A percentile compares a stretch with the other conserved stretches of the same genome.
These are phyloP conservation scores for Sphaerophoria taeniata DNA, from an alignment of 2,888 invertebrate genomes.

Conservation along the genomic window DNA sequence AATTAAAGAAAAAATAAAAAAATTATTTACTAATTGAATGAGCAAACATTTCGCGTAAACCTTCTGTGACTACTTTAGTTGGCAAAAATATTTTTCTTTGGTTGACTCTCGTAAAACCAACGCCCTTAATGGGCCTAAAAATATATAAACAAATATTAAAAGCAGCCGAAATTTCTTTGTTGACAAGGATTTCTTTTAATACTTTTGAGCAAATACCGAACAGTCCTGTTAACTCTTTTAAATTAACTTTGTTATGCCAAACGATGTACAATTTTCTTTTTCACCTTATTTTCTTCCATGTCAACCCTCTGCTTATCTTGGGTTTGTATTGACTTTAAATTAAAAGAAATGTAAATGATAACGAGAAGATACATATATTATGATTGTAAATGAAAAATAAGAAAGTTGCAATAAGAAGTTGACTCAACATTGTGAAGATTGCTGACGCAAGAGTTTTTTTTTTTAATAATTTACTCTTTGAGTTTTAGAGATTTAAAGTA, in stretches of 20 bases:
- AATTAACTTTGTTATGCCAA: slow-evolving; percentile 59
- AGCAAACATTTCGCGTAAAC: slow-evolving; percentile 57
- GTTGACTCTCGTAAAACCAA: slow-evolving; percentile 49
- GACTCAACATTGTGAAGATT: too few relatives aligned
- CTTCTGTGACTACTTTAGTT: slow-evolving; percentile 43
- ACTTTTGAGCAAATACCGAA: slow-evolving; percentile 59
- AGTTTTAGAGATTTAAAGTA: too few relatives aligned
- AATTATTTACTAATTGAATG: slow-evolving; percentile 59
- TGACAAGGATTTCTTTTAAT: slow-evolving; percentile 65
- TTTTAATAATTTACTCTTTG: too few relatives aligned
- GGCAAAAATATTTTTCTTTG: slow-evolving; percentile 45
- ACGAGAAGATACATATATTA: slow-evolving; percentile 3
- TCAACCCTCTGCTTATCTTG: slow-evolving; percentile 15
- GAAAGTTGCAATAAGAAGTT: too few relatives aligned
- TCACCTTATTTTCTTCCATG: slow-evolving; percentile 52
- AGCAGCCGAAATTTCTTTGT: slow-evolving; percentile 53
- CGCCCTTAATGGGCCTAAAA: slow-evolving; percentile 47
- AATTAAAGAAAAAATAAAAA: slow-evolving; percentile 30
- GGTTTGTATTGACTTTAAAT: slow-evolving; percentile 32
- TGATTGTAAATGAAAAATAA: slow-evolving; percentile 18
- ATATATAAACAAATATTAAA: slow-evolving; percentile 55
- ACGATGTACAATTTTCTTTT: slow-evolving; percentile 59
- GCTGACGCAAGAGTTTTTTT: too few relatives aligned
- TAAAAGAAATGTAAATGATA: slow-evolving; percentile 41
- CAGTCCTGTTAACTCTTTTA: slow-evolving; percentile 49